phyloP scores from a whole-genome alignment of 2,797 vertebrate species.

The Lepus oiostolus region DNA sequence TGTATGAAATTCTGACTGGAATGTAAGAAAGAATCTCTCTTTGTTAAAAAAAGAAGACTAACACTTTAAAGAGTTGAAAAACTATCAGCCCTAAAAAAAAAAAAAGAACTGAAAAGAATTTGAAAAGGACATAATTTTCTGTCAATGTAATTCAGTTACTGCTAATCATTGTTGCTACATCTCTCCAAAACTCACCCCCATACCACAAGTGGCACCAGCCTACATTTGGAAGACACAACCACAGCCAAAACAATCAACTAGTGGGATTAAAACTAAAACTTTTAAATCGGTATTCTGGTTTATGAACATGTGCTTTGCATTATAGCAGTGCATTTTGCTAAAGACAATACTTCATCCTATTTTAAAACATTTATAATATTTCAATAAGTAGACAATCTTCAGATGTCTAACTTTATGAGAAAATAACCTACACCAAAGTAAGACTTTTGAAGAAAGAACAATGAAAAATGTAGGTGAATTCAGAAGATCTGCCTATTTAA shows the following conservation, averaged over 20 bases:
- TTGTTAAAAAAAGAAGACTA: not conserved
- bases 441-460: constrained; percentile 62
- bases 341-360: constrained; percentile 18
- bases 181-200: not conserved
- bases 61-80: not conserved
- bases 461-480: not conserved
- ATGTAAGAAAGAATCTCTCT: not conserved
- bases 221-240: not conserved
- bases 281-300: constrained; percentile 36
- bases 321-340: constrained; percentile 28
- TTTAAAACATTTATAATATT: constrained; percentile 63
- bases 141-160: not conserved
- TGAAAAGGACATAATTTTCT: not conserved
- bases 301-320: constrained; percentile 18
- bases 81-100: not conserved
- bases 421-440: constrained; percentile 56
- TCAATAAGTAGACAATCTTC: constrained; percentile 45
- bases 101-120: not conserved
- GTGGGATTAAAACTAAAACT: constrained; percentile 12
- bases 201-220: not conserved
- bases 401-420: constrained; percentile 35
- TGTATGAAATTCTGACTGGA: not conserved
- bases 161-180: not conserved
- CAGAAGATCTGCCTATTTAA: constrained; percentile 27
- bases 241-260: not conserved